phyloP scores from a whole-genome alignment of 1,140 invertebrate genomes.

The Drosophila yakuba region DNA sequence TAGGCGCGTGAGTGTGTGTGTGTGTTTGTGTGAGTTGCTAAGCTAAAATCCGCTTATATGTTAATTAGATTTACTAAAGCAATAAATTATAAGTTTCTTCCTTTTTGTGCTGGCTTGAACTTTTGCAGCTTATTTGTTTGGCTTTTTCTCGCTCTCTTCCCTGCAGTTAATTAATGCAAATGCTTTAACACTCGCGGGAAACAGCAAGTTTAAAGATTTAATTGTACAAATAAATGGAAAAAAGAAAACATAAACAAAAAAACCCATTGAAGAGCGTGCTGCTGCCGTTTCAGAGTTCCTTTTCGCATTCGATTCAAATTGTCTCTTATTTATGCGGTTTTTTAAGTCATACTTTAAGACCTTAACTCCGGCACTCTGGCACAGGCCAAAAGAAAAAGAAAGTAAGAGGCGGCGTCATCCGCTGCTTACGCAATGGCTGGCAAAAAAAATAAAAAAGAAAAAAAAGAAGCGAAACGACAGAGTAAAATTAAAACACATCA shows the following conservation, averaged over 20 bases:
- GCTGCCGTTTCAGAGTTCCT: constrained; percentile 8
- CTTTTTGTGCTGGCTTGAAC: constrained; percentile 18
- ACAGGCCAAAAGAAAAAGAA: constrained; percentile 70
- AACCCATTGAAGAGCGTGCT: constrained; percentile 1
- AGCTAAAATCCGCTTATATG: constrained; percentile 73
- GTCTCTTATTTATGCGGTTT: constrained; percentile 19
- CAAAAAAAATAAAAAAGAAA: constrained; percentile 11
- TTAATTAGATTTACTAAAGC: constrained; percentile 77
- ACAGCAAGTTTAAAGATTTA: constrained; percentile 43
- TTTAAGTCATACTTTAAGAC: constrained; percentile 33
- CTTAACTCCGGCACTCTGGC: constrained; percentile 11
- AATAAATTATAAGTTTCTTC: constrained; percentile 68
- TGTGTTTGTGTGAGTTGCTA: constrained; percentile 34
- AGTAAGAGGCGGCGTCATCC: constrained; percentile 66
- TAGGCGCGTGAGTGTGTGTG: constrained; percentile 26
- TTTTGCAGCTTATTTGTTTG: constrained; percentile 19
- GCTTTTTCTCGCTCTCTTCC: neutral
- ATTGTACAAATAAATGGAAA: constrained; percentile 29
- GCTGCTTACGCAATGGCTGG: constrained; percentile 65
- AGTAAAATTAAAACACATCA: constrained; percentile 71
- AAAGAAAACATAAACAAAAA: constrained; percentile 11
- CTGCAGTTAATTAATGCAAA: constrained; percentile 64
- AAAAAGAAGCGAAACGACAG: constrained; percentile 27
- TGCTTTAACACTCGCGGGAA: constrained; percentile 23
- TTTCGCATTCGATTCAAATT: constrained; percentile 44